Base-by-base conservation (phyloP, 2,797 vertebrate species). In the Lepilemur septentrionalis region DNA sequence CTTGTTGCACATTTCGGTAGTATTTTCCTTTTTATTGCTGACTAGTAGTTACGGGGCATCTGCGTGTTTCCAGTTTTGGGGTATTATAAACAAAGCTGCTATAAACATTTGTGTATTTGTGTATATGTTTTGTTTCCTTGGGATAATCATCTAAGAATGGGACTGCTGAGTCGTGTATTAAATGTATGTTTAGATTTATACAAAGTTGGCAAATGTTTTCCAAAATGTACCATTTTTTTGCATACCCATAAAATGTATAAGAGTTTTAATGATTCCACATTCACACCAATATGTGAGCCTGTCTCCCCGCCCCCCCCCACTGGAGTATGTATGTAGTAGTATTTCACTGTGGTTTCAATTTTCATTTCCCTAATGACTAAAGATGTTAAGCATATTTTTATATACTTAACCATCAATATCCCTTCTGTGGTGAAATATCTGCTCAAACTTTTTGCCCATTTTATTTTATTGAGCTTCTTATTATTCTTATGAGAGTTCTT, bases 81-180 rank as follows among this genome's bases (percentile, higher is more conserved):
- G 4, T 61, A 81, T 93, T 57, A 76, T 81, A 85, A 70, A 91
- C 32, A 96, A 90, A 91, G 46, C 28, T 84, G 14, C 41, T 82
- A 25, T 55, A 84, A 93, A 81, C 73, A 88, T 91, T 61, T 88
- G 8, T 76, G 8, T 73, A 92, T 81, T 73, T 91, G 67, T 83
- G 18, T 61, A 22, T 23, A 69, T 69, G 67, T 91, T 97, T 93
- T 81, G 86, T 93, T 92, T 41, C 4, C 70, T 89, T 43, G n/a
- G 18, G 3, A 15, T 82, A 94, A 89, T 73, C 8, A 75, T 79
- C 7, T 25, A 82, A 11, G 43, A 73, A n/a, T 81, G 25, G 32
- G 6, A 94, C 12, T 85, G 4, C 55, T 86, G 81, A 93, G 43
- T 72, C 11, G 0, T 75, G 38, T 22, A 92, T 32, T 61, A 89